Evolutionary conservation across 2,113 vertebrate species (phyloP).

Genomic region (Zeus faber): DNA sequence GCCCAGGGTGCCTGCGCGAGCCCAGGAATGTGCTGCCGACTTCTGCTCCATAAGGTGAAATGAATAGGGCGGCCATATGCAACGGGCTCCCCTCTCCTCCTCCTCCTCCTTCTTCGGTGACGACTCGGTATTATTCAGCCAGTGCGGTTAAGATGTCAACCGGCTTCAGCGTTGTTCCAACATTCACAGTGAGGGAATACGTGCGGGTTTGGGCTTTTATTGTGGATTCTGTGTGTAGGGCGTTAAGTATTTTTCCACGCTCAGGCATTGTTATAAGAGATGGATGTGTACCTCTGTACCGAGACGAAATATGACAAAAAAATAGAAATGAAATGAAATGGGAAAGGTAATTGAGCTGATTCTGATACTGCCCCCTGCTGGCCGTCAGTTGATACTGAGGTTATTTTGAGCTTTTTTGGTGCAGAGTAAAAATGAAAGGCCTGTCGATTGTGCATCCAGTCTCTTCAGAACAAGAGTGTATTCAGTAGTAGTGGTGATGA

Average conservation of each 20-base stretch:
- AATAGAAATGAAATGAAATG: no score
- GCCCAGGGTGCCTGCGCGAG: constrained; percentile 72
- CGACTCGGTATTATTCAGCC: constrained; percentile 43
- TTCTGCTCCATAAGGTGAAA: constrained; percentile 71
- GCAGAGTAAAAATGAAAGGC: background rate
- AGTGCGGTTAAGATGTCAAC: constrained; percentile 41
- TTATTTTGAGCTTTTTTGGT: background rate
- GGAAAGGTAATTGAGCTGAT: constrained; percentile 28
- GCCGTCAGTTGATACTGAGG: constrained; percentile 7
- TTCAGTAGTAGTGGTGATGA: background rate
- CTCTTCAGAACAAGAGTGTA: background rate
- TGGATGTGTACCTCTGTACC: no score
- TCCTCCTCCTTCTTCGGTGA: no score
- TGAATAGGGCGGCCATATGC: constrained; percentile 66
- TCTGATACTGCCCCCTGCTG: constrained; percentile 65
- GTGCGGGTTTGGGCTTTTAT: no score
- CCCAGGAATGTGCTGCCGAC: constrained; percentile 62
- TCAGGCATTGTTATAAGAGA: constrained; percentile 4
- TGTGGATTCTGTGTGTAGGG: no score
- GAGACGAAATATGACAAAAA: no score
- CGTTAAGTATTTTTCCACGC: constrained; percentile 20
- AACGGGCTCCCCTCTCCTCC: constrained; percentile 39
- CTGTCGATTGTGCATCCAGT: no score
- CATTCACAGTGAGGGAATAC: no score
- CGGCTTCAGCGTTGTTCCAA: constrained; percentile 15